Evolutionary conservation across 1,140 invertebrate species (phyloP), one percentile per base, ranked within the genome.

Genomic region (Drosophila grimshawi): DNA sequence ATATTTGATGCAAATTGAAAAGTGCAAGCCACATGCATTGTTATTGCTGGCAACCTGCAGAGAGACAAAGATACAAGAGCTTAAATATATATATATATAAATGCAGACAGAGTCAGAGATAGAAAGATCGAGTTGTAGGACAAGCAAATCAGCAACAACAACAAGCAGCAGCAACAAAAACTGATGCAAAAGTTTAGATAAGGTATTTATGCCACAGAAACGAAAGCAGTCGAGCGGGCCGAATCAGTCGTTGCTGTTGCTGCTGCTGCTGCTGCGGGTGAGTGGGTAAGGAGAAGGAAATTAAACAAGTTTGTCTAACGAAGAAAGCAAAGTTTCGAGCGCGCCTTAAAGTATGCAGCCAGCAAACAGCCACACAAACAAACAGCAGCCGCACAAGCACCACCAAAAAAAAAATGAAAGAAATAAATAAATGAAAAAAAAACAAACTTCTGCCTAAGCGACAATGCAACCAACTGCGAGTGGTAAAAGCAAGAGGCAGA

Each of bases 231-330:
- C 27, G 29, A 67, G 55, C 52, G 35, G 19, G 43, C 5, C 27
- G 10, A 56, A 30, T 10, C 52, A 33, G 61, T 10, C 51, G 35
- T 30, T 56, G 19, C 11, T 29, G 52, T 11, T 33, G 43, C 6
- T 19, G 33, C 61, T 19, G 19, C 11, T 29, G 52, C 32, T 33
- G 33, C n/a, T 19, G 33, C 61, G 7, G 35, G 32, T 4, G 19
- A 19, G 29, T 37, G 52, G 73, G 80, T 88, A 70, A 66, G 66
- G 85, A 75, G 88, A 81, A 89, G 85, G 85, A 89, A 89, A 89
- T 89, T 89, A 89, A 89, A 89, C 85, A 89, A 89, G 85, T 89
- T 89, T 89, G 75, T 65, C 75, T 83, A 88, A 89, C 85, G 80
- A 89, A 86, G 67, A 79, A 78, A 72, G 53, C 69, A 89, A 89